Base-by-base conservation (phyloP, 2,113 vertebrate species). In the Ardeotis arabs region DNA sequence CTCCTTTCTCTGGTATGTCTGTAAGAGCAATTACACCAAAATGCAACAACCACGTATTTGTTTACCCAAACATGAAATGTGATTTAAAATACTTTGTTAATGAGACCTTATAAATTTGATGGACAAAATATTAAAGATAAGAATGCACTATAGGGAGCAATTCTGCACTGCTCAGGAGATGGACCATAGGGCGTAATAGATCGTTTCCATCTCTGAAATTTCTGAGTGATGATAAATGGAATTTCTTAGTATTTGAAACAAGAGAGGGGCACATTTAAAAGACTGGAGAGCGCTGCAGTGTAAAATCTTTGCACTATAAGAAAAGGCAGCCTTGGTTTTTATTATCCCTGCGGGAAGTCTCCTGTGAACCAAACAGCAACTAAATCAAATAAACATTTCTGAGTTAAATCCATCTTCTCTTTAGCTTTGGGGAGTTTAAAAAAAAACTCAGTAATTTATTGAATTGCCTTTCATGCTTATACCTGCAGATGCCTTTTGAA, bases 331-430 rank as follows among this genome's bases (percentile, higher is more conserved):
- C 94, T 84, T 82, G 92, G 31, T 19, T 96, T 97, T 97, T 96
- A 96, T 76, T 95, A 89, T 62, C 81, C 91, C 89, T 92, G 63
- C 25, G 27, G 91, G 95, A 78, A 92, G 94, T 89, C 90, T 87
- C 74, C 91, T 81, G 67, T 88, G 89, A 97, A 94, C 67, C 63
- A 93, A 96, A 96, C 41, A 94, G 89, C 86, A 95, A 96, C 87
- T 94, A 96, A 94, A 95, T 94, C 87, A 96, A 96, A 96, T 73
- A 92, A 95, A 96, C 74, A 93, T 96, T 96, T 94, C 91, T 96
- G 96, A 95, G 92, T 91, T 94, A 95, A 95, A 84, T 96, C 94
- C 91, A 90, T 95, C 92, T 95, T 92, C 69, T 91, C 69, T 91
- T 84, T 72, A 93, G 84, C 87, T 96, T 72, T 84, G 77, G 79